A percentile compares a stretch with the other conserved stretches of the same genome.
Conservation (phyloP, 92 coral and sea anemone species). For the Parazoanthus darwini region DNA sequence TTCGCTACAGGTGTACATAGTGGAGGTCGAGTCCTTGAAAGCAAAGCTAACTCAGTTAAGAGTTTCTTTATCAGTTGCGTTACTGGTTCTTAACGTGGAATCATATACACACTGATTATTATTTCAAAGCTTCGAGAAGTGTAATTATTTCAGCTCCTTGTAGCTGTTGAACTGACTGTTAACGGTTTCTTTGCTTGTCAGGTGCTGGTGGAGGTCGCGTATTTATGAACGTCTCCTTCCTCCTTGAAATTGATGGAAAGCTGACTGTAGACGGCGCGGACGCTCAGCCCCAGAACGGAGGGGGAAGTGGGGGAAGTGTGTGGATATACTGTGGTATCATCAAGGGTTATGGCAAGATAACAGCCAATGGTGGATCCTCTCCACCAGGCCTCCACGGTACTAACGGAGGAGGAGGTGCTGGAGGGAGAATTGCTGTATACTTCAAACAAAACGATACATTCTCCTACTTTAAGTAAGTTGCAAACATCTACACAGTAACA, state of each 20-base stretch:
- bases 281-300: slow-evolving; percentile 83
- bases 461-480: slow-evolving; percentile 42
- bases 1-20: too few relatives aligned
- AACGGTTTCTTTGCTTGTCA: background rate
- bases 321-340: slow-evolving; percentile 83
- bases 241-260: slow-evolving; percentile 89
- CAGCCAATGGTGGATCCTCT: slow-evolving; percentile 85
- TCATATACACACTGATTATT: too few relatives aligned
- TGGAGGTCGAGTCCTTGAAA: too few relatives aligned
- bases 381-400: slow-evolving; percentile 41
- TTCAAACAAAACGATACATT: slow-evolving; percentile 54
- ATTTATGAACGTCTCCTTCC: slow-evolving; percentile 81
- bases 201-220: slow-evolving; percentile 97
- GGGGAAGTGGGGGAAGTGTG: slow-evolving; percentile 97
- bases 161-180: too few relatives aligned
- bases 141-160: background rate
- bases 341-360: slow-evolving; percentile 88
- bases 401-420: slow-evolving; percentile 55
- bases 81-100: too few relatives aligned
- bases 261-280: slow-evolving; percentile 78
- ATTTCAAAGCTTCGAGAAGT: background rate
- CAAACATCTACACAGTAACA: background rate
- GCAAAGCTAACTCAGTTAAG: too few relatives aligned
- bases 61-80: too few relatives aligned
- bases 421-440: slow-evolving; percentile 59